Conservation (phyloP, 2,888 invertebrate genomes). For the Nebria brevicollis region DNA sequence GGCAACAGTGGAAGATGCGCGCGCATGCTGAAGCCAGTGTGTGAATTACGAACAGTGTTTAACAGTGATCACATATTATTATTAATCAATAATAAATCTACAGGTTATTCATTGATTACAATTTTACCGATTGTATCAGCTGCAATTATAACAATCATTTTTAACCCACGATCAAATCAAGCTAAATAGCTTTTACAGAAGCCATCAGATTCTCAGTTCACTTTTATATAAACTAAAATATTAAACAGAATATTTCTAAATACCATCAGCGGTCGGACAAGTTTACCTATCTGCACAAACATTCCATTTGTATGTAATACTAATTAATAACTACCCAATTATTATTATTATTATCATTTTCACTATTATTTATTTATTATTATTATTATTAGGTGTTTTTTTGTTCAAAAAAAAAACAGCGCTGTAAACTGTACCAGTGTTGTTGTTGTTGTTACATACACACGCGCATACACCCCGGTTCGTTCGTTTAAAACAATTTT, state of each 20-base stretch:
- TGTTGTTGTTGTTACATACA: conserved; percentile 35
- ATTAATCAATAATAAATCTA: conserved; percentile 60
- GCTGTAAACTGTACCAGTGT: conserved; percentile 61
- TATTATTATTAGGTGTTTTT: conserved; percentile 48
- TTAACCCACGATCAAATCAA: conserved; percentile 46
- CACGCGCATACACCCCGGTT: conserved; percentile 5
- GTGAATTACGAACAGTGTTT: conserved; percentile 45
- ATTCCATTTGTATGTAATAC: background rate
- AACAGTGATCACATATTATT: conserved; percentile 45
- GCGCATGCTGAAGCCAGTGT: conserved; percentile 25
- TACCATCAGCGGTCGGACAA: conserved; percentile 37
- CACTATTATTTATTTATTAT: background rate
- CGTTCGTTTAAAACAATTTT: conserved; percentile 25
- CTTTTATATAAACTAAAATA: conserved; percentile 32
- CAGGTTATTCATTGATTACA: conserved; percentile 55
- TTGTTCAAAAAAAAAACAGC: conserved; percentile 54
- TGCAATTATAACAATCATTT: conserved; percentile 47
- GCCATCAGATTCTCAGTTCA: conserved; percentile 45
- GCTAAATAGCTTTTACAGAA: conserved; percentile 33
- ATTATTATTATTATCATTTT: background rate
- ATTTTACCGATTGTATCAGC: conserved; percentile 39
- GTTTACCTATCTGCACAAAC: conserved; percentile 42
- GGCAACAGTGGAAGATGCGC: background rate
- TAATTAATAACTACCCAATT: background rate
- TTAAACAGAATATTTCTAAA: background rate